Evolutionary conservation across 2,113 vertebrate species (phyloP).

Genomic region (Triplophysa tibetana): DNA sequence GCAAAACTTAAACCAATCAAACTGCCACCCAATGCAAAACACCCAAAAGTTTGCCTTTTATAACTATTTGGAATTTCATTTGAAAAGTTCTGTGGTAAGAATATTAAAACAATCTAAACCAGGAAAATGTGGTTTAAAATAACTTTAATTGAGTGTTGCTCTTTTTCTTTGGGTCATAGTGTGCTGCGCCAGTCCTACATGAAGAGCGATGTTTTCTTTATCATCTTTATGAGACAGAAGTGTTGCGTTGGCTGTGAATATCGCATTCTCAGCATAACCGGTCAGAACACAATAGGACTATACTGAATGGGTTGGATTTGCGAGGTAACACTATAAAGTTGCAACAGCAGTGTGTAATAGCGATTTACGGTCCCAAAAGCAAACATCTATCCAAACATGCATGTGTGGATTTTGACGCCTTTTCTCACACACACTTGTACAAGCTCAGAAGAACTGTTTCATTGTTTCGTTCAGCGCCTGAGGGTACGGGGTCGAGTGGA

Average conservation of each 20-base stretch:
- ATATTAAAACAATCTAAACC: too few species aligned
- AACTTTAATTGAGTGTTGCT: too few species aligned
- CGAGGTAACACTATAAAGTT: constrained; percentile 16
- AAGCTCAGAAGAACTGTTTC: constrained; percentile 42
- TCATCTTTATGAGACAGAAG: constrained; percentile 11
- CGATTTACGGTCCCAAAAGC: constrained; percentile 8
- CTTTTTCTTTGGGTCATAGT: too few species aligned
- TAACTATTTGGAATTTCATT: too few species aligned
- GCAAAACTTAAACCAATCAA: too few species aligned
- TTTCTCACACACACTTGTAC: constrained; percentile 28
- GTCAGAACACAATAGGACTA: constrained; percentile 17
- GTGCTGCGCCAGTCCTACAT: not conserved
- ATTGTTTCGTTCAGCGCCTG: constrained; percentile 44
- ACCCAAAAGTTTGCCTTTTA: too few species aligned
- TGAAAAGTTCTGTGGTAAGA: too few species aligned
- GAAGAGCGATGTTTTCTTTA: not conserved
- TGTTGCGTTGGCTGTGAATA: constrained; percentile 19
- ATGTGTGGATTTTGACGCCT: not conserved
- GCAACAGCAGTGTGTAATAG: constrained; percentile 18
- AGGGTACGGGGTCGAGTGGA: constrained; percentile 39
- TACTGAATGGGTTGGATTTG: not conserved
- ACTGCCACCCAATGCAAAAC: too few species aligned
- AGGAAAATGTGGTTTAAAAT: too few species aligned
- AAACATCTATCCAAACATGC: constrained; percentile 11
- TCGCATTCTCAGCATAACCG: constrained; percentile 14